phyloP scores from a whole-genome alignment of 1,140 invertebrate genomes.

The Homarus americanus region DNA sequence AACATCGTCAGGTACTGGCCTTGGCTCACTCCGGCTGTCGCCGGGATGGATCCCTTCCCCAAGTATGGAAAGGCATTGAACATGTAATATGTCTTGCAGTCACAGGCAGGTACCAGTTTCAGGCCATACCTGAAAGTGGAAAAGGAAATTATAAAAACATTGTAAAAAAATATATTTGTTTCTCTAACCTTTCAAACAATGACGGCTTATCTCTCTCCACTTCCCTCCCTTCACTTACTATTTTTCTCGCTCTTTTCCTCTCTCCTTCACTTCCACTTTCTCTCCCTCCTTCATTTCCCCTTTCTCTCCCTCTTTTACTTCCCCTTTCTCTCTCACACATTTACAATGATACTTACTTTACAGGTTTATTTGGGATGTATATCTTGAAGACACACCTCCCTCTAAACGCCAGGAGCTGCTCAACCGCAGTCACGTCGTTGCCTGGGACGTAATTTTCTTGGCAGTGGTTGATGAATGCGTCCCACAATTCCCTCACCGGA shows the following conservation, averaged over 20 bases:
- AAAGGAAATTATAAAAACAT: no score
- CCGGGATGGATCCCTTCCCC: conserved; percentile 20
- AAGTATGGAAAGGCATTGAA: conserved; percentile 33
- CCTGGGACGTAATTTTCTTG: conserved; percentile 11
- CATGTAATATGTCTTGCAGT: conserved; percentile 14
- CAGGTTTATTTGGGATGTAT: conserved; percentile 18
- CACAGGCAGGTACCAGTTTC: conserved; percentile 32
- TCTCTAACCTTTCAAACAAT: neutral
- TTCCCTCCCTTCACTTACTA: no score
- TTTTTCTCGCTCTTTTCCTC: no score
- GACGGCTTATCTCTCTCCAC: neutral
- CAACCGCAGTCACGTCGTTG: neutral
- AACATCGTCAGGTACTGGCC: conserved; percentile 20
- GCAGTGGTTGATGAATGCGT: conserved; percentile 3
- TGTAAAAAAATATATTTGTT: no score
- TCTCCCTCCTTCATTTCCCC: no score
- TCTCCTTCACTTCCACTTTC: no score
- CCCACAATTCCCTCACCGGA: conserved; percentile 1
- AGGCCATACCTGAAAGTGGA: conserved; percentile 24
- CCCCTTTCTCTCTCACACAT: neutral
- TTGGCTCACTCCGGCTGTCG: neutral
- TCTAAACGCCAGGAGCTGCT: conserved; percentile 21
- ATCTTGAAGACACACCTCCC: conserved; percentile 1
- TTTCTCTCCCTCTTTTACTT: no score
- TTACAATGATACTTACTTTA: no score